phyloP scores from a whole-genome alignment of 1,140 invertebrate genomes.

The Drosophila rhopaloa region DNA sequence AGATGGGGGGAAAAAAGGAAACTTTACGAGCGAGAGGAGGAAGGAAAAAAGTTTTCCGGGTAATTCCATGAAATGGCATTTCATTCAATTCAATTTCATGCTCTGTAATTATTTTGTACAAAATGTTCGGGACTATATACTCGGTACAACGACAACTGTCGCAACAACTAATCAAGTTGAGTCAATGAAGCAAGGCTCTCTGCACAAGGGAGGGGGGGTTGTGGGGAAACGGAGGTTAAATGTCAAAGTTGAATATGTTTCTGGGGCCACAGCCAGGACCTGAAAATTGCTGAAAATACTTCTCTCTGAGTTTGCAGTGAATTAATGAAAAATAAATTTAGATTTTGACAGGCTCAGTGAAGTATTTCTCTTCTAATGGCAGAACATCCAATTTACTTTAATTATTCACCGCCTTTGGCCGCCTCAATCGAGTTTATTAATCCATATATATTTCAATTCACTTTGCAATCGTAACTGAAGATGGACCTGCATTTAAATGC shows the following conservation, averaged over 20 bases:
- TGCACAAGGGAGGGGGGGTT: constrained; percentile 8
- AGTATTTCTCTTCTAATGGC: constrained; percentile 14
- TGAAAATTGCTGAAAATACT: not conserved
- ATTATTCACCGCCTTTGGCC: constrained; percentile 31
- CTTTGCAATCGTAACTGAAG: constrained; percentile 15
- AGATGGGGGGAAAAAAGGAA: constrained; percentile 11
- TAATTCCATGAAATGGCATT: constrained; percentile 70
- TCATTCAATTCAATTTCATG: constrained; percentile 76
- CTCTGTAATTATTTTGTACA: constrained; percentile 71
- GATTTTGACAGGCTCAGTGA: constrained; percentile 3
- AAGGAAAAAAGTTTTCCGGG: constrained; percentile 57
- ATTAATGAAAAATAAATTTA: constrained; percentile 46
- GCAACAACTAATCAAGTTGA: constrained; percentile 64
- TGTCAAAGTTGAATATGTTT: constrained; percentile 52
- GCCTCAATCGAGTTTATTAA: constrained; percentile 12
- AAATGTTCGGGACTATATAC: constrained; percentile 32
- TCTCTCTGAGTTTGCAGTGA: constrained; percentile 7
- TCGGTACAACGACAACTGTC: constrained; percentile 30
- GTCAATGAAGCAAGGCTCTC: constrained; percentile 50
- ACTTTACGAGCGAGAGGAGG: constrained; percentile 27
- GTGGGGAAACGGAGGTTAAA: constrained; percentile 19
- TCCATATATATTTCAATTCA: constrained; percentile 6
- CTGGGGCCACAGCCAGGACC: not conserved
- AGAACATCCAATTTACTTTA: constrained; percentile 32
- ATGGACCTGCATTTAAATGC: not conserved